Conservation (phyloP, 2,888 invertebrate species). For the Rotaria sp. region DNA sequence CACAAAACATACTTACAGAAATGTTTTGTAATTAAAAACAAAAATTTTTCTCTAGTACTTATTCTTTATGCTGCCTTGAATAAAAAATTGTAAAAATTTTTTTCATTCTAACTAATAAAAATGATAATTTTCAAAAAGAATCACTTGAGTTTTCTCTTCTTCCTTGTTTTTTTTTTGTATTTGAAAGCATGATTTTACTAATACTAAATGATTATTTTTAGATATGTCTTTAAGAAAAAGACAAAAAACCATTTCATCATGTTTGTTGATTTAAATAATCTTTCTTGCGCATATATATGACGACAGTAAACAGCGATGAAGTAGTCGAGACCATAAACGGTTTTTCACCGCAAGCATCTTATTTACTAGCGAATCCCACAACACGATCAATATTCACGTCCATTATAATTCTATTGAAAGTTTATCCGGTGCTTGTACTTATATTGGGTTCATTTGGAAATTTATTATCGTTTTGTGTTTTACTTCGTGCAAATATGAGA, state of each 20-base stretch:
- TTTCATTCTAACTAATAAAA: neutral
- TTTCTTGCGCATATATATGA: neutral
- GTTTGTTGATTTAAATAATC: neutral
- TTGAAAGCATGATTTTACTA: too few relatives aligned
- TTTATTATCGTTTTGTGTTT: slow-evolving; percentile 34
- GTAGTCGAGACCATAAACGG: neutral
- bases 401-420: neutral
- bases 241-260: neutral
- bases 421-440: slow-evolving; percentile 11
- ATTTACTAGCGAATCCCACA: neutral
- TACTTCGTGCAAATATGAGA: slow-evolving; percentile 34
- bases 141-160: neutral
- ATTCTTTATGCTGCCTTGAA: too few relatives aligned
- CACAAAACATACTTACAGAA: neutral
- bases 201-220: neutral
- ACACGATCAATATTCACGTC: neutral
- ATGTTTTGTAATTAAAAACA: neutral
- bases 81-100: neutral
- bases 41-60: neutral
- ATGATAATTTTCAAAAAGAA: neutral
- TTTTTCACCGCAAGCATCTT: neutral
- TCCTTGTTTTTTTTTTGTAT: too few relatives aligned
- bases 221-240: neutral
- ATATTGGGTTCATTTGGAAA: slow-evolving; percentile 29
- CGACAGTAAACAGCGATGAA: neutral